These are phyloP conservation scores for Sebastes nivosus DNA, from an alignment of 2,797 vertebrate genomes.

Conservation along the genomic window DNA sequence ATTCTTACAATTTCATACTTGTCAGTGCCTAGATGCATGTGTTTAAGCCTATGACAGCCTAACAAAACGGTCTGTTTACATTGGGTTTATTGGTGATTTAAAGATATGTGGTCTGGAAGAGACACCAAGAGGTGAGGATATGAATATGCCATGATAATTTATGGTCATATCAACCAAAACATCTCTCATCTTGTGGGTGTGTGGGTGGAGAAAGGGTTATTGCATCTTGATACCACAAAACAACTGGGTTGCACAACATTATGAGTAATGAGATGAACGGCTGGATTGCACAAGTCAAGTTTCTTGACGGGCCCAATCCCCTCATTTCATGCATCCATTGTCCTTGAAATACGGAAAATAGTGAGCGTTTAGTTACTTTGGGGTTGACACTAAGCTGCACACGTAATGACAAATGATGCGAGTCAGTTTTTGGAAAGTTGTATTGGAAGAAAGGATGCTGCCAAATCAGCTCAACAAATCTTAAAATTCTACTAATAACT, in stretches of 20 bases:
- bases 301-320: neutral
- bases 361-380: neutral
- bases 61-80: neutral
- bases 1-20: neutral
- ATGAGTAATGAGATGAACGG: constrained; percentile 1
- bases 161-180: neutral
- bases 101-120: neutral
- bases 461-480: neutral
- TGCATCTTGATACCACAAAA: constrained; percentile 23
- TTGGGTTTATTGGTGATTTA: constrained; percentile 3
- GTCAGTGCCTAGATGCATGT: neutral
- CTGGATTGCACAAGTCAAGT: neutral
- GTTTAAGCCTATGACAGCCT: neutral
- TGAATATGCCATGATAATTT: neutral
- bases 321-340: neutral
- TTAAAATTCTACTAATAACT: constrained; percentile 1
- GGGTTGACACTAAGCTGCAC: neutral
- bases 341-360: neutral
- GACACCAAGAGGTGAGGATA: neutral
- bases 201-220: neutral
- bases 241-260: constrained; percentile 34
- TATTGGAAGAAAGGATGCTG: neutral
- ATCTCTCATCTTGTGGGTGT: constrained; percentile 11
- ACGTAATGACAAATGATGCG: neutral
- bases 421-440: neutral